Evolutionary conservation across 2,113 vertebrate species (phyloP), one percentile per base, ranked within the genome.

Genomic region (Rana temporaria): DNA sequence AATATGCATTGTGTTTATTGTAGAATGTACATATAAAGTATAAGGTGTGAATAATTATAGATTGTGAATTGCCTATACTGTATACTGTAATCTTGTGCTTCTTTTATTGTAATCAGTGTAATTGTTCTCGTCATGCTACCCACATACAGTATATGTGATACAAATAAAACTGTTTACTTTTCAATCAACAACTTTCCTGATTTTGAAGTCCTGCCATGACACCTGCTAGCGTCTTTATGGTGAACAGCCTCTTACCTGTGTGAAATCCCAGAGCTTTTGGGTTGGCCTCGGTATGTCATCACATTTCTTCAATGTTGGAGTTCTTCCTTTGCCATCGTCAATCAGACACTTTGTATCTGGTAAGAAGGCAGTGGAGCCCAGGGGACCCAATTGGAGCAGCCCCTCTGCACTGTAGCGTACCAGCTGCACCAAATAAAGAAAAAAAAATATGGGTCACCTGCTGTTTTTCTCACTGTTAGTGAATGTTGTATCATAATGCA

Each of bases 241-340:
- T 59, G n/a, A 74, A 17, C 11, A 60, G 12, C 7, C 20, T 55
- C 63, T 78, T 80, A 98, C 98, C 96, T 99, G 97, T 42, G 96
- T 98, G 81, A 99, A 99, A 89, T 99, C 97, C 98, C 98, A 99
- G 67, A 99, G 94, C 78, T 95, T 92, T 89, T 99, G 98, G 0
- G 96, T 92, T 0, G 90, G 90, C 84, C 96, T 92, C 12, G 94
- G 88, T 42, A 97, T 92, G 0, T 91, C 90, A 4, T 99, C 96
- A 0, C 98, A 99, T 88, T 96, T 98, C 87, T 94, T 97, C 87
- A 99, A 88, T n/a, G 94, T 90, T 0, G 97, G 97, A 0, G 89
- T 92, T 7, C 96, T 95, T 82, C 95, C 95, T 88, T 93, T 95
- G 65, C 96, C 95, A 0, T 99, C 97, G 0, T 99, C 98, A 1